Base-by-base conservation (phyloP, 2,888 invertebrate genomes). In the Drosophila picticornis region DNA sequence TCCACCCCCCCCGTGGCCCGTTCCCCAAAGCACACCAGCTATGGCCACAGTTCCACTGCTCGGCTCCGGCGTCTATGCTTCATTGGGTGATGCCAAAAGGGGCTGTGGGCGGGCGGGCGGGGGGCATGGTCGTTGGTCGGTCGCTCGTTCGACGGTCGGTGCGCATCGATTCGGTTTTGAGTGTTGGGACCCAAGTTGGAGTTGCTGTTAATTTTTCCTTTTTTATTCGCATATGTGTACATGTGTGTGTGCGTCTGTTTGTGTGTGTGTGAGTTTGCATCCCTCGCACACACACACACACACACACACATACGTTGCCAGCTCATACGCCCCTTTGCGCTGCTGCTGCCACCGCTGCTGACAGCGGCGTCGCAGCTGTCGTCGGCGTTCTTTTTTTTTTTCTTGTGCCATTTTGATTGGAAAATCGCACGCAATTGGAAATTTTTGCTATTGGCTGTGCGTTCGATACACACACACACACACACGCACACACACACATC, bases 381-480 rank as follows among this genome's bases (percentile, higher is more conserved):
- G 72, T 60, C 70, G 66, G 64, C 32, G 38, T 58, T 60, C 57
- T 64, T 13, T 72, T 71, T 72, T 83, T 78, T 78, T 73, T 57
- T 71, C 66, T 64, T 79, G 85, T 85, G 83, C 85, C 86, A 75
- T 90, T 86, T 90, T 87, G 87, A 87, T 87, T 87, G 87, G 90
- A 90, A 87, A 87, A 90, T 90, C 85, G 85, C 86, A 90, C 88
- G 88, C 88, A 85, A 85, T 90, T 88, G 88, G 78, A 85, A 90
- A 85, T 90, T 85, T 85, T 85, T 85, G 85, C 85, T 83, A 85
- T 90, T 85, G 90, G 85, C 90, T 86, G 78, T 83, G 81, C 84
- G 90, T 85, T 90, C 88, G 75, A 90, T 85, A 86, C 86, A 67
- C 83, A 29, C 79, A 68, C 64, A 80, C 73, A 68, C 46, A 70